Percentiles rank a stretch among this genome's conserved stretches.
Conservation (phyloP, 2,797 vertebrate genomes). For the Acrocephalus scirpaceus region DNA sequence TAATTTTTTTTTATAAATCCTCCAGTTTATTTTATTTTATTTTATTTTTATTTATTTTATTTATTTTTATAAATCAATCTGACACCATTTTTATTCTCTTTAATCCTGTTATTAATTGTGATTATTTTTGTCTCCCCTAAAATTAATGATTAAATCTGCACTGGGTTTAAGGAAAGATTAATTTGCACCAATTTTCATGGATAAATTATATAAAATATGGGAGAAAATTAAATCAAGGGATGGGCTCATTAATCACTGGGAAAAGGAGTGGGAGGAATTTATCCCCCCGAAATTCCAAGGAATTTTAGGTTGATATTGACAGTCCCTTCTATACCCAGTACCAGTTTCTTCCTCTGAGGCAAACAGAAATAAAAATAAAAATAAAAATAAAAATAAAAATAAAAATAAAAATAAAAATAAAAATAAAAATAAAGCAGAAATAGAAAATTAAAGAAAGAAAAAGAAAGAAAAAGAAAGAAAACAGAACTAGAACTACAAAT, state of each 20-base stretch:
- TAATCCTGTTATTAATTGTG: background rate
- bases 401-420: too few species aligned
- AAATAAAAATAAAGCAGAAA: too few species aligned
- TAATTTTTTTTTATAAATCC: background rate
- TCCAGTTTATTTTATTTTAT: too few species aligned
- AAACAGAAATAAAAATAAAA: background rate
- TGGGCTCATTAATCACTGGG: background rate
- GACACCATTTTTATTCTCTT: background rate
- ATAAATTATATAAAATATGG: background rate
- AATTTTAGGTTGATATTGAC: background rate
- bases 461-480: too few species aligned
- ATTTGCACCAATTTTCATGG: background rate
- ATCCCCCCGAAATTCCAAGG: background rate
- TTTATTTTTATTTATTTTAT: too few species aligned
- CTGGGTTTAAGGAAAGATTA: background rate
- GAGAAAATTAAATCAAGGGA: background rate
- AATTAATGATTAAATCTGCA: background rate
- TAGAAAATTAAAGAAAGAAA: too few species aligned
- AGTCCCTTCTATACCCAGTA: background rate
- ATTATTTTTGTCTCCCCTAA: background rate
- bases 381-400: too few species aligned
- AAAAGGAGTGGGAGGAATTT: background rate
- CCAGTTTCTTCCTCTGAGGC: background rate
- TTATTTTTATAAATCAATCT: too few species aligned
- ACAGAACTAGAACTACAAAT: too few species aligned